These are phyloP conservation scores for Laterallus jamaicensis DNA, from an alignment of 2,113 vertebrate species.

Conservation along the genomic window DNA sequence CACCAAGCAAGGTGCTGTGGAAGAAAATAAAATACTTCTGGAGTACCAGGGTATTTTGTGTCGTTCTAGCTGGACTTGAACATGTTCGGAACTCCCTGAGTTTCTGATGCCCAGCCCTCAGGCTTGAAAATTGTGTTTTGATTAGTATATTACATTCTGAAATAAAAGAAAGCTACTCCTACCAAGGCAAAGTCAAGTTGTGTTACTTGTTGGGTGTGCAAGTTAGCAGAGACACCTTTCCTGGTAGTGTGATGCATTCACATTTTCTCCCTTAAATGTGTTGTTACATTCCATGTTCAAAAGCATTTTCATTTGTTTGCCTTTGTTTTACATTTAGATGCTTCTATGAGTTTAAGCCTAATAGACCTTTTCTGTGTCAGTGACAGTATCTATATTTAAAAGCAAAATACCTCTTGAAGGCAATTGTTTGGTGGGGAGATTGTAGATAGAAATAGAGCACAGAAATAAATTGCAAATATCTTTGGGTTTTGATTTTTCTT, in stretches of 20 bases:
- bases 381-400: not conserved
- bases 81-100: not conserved
- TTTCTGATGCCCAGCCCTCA: not conserved
- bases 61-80: not conserved
- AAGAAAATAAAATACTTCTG: not conserved
- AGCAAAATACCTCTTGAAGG: not conserved
- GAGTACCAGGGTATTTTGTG: not conserved
- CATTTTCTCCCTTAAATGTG: not conserved
- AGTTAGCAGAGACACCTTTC: not conserved
- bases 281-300: not conserved
- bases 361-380: not conserved
- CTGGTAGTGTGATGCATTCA: not conserved
- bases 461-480: not conserved
- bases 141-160: not conserved
- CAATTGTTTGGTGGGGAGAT: not conserved
- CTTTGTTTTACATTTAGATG: not conserved
- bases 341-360: not conserved
- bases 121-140: not conserved
- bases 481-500: not conserved
- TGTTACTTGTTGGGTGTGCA: not conserved
- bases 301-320: not conserved
- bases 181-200: not conserved
- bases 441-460: not conserved
- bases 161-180: not conserved
- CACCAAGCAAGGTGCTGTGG: rapidly evolving